phyloP scores from a whole-genome alignment of 2,888 invertebrate genomes.

The Pachliopta kotzebuea region DNA sequence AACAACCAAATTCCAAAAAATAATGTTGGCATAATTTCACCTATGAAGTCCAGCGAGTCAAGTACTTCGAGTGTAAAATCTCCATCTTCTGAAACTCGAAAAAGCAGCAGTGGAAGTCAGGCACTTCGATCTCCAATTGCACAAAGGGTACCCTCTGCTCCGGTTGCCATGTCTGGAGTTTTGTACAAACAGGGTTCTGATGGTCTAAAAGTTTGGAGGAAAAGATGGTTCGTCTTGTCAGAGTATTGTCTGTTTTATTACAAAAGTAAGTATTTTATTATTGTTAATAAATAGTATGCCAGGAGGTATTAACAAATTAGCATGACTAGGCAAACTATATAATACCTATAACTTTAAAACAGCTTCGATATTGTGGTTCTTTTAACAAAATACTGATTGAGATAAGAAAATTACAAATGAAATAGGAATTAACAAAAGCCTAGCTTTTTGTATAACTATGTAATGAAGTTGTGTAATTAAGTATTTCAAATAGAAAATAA shows the following conservation, averaged over 20 bases:
- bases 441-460: too few relatives aligned
- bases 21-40: slow-evolving; percentile 55
- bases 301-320: too few relatives aligned
- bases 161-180: slow-evolving; percentile 93
- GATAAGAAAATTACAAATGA: too few relatives aligned
- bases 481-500: not conserved
- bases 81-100: slow-evolving; percentile 72
- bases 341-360: too few relatives aligned
- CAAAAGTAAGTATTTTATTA: slow-evolving; percentile 85
- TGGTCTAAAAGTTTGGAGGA: slow-evolving; percentile 96
- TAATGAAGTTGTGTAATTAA: too few relatives aligned
- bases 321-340: too few relatives aligned
- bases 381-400: too few relatives aligned
- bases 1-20: slow-evolving; percentile 57
- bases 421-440: too few relatives aligned
- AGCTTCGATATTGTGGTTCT: too few relatives aligned
- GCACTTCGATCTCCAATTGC: slow-evolving; percentile 90
- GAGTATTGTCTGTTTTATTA: slow-evolving; percentile 97
- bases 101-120: slow-evolving; percentile 78
- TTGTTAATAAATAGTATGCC: too few relatives aligned
- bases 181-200: slow-evolving; percentile 96
- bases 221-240: slow-evolving; percentile 95
- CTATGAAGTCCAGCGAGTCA: slow-evolving; percentile 75
- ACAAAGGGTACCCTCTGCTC: slow-evolving; percentile 90
- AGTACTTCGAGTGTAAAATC: slow-evolving; percentile 73